Evolutionary conservation across 2,888 invertebrate species (phyloP), one percentile per base, ranked within the genome.

Genomic region (Scaptomyza caliginosa): DNA sequence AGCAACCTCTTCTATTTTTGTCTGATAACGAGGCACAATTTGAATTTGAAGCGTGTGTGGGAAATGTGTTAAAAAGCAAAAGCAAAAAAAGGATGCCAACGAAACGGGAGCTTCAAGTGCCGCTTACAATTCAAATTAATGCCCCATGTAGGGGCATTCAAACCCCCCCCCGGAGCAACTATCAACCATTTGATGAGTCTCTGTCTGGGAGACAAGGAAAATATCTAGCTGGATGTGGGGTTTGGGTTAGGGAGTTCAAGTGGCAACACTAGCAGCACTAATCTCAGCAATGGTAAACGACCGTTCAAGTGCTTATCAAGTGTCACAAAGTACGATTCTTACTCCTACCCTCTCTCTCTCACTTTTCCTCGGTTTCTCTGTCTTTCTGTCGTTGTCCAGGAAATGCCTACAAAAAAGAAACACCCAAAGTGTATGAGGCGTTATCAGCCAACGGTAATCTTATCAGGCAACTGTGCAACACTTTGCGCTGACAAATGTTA

Each of bases 401-500:
- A 74, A 74, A 74, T 74, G 74, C 52, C 55, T 48, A 59, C 43
- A 39, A 6, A 21, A 8, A 21, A 16, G 6, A 24, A 8, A 26
- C 1, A 32, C 0, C 16, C 32, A 21, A 23, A 42, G 13, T 36
- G 17, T 38, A 7, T 24, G 30, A 16, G 28, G 40, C 46, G 60
- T 64, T 84, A 81, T 84, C 84, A 62, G 52, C 17, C 30, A 49
- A 28, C 51, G 62, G 71, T 69, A 76, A 81, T 81, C 81, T 81
- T 81, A 81, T 81, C 81, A 67, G 50, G 55, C 24, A 49, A 67
- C 49, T 65, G 65, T 57, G 67, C 73, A 69, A 71, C 84, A 76
- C 84, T 77, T 71, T 54, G 58, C 60, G 65, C 76, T 81, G 77
- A 73, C 81, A 84, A 84, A 81, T 81, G 76, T 76, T 76, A 70